Percentiles rank a stretch among this genome's conserved stretches.
These are phyloP conservation scores for Macroramphosus scolopax DNA, from an alignment of 2,797 vertebrate species.

Conservation along the genomic window DNA sequence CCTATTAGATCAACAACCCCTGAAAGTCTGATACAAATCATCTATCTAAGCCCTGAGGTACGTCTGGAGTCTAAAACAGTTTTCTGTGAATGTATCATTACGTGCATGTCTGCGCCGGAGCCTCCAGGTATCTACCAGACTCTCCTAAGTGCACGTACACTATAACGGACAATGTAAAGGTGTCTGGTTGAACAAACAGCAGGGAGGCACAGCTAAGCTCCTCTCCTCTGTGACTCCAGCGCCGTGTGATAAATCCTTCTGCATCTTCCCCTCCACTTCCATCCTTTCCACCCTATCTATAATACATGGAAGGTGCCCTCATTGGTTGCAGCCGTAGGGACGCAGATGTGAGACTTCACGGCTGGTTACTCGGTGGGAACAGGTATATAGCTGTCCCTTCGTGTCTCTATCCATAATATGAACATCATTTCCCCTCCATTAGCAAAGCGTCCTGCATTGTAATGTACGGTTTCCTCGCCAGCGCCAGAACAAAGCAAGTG, in stretches of 20 bases:
- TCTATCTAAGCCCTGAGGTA: conserved; percentile 25
- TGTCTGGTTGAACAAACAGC: conserved; percentile 23
- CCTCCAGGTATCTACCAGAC: conserved; percentile 30
- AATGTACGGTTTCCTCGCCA: conserved; percentile 12
- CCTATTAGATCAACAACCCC: conserved; percentile 45
- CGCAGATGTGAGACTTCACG: conserved; percentile 45
- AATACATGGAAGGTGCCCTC: conserved; percentile 35
- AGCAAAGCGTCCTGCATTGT: neutral
- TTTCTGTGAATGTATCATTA: conserved; percentile 34
- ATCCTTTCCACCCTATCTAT: conserved; percentile 49
- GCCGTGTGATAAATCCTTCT: conserved; percentile 33
- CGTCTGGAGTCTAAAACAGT: conserved; percentile 27
- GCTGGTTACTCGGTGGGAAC: conserved; percentile 32
- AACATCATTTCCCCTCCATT: conserved; percentile 39
- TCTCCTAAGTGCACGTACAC: conserved; percentile 6
- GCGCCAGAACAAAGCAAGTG: neutral
- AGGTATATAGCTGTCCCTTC: conserved; percentile 20
- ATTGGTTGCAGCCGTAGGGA: conserved; percentile 21
- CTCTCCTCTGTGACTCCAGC: conserved; percentile 18
- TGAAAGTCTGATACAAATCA: conserved; percentile 35
- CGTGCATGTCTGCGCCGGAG: conserved; percentile 12
- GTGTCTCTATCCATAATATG: conserved; percentile 21
- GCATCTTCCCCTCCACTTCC: conserved; percentile 21
- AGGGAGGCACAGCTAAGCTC: conserved; percentile 14
- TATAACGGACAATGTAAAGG: conserved; percentile 9